These are phyloP conservation scores for Blastobasis lacticolella DNA, from an alignment of 2,888 invertebrate genomes.

Conservation along the genomic window DNA sequence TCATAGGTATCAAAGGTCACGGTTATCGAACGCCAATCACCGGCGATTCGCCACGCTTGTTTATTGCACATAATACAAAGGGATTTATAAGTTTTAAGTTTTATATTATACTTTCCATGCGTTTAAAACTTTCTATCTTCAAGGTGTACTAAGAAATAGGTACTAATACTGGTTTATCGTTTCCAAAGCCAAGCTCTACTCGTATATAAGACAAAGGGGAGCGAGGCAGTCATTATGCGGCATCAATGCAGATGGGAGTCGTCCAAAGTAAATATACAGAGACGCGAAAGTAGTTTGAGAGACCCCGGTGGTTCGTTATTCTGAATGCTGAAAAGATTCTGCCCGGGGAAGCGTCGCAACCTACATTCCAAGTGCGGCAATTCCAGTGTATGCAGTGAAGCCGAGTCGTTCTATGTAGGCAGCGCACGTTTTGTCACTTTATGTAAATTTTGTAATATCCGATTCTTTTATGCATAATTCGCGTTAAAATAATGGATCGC, in stretches of 20 bases:
- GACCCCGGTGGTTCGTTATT: not conserved
- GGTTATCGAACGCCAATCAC: conserved; percentile 25
- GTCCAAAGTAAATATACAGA: not conserved
- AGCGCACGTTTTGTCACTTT: too few relatives aligned
- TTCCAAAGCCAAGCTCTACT: too few relatives aligned
- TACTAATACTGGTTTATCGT: too few relatives aligned
- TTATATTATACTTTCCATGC: too few relatives aligned
- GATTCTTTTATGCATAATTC: too few relatives aligned
- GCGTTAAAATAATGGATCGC: too few relatives aligned
- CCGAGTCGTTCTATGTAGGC: too few relatives aligned
- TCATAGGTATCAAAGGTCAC: conserved; percentile 10
- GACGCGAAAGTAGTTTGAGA: not conserved
- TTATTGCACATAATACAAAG: not conserved
- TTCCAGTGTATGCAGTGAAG: not conserved
- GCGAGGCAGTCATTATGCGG: too few relatives aligned
- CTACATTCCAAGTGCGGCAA: conserved; percentile 1
- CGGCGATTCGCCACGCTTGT: conserved; percentile 23
- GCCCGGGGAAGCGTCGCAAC: not conserved
- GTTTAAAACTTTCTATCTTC: too few relatives aligned
- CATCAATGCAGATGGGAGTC: not conserved
- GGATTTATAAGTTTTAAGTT: not conserved
- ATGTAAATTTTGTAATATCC: too few relatives aligned
- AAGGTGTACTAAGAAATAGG: too few relatives aligned
- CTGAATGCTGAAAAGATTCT: not conserved
- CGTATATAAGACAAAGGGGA: too few relatives aligned